Evolutionary conservation across 2,797 vertebrate genomes (phyloP).

Genomic region (Halcyon badia): DNA sequence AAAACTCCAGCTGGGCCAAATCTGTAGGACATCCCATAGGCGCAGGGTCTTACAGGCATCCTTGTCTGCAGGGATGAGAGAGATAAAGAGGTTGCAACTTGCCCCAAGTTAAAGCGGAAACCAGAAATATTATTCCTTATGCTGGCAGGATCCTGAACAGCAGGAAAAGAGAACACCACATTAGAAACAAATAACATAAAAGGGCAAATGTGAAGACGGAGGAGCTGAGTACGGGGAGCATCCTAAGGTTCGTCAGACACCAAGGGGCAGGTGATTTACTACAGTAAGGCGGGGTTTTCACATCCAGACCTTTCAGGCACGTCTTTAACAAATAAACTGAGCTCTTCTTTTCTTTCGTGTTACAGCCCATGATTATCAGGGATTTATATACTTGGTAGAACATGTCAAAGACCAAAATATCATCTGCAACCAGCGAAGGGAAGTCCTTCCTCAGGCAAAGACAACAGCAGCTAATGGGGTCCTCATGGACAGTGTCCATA

Average conservation of each 20-base stretch:
- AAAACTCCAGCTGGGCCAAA: background rate
- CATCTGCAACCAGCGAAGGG: accelerated
- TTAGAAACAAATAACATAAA: constrained; percentile 7
- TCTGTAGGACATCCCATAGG: background rate
- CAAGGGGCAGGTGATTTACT: background rate
- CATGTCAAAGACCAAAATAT: background rate
- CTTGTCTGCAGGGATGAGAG: background rate
- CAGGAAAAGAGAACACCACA: background rate
- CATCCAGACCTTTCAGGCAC: background rate
- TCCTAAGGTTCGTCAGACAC: background rate
- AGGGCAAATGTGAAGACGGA: background rate
- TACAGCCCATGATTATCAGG: background rate
- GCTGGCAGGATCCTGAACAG: background rate
- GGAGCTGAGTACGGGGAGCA: background rate
- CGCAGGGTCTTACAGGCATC: background rate
- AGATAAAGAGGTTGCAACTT: background rate
- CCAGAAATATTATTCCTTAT: background rate
- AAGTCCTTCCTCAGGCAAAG: background rate
- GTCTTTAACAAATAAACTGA: background rate
- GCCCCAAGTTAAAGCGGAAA: background rate
- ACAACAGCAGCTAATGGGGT: background rate
- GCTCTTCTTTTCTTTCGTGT: background rate
- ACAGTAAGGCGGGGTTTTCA: background rate
- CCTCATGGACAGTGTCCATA: background rate
- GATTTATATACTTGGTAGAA: background rate